Percentiles rank a stretch among this genome's conserved stretches.
These are phyloP conservation scores for Coremacera marginata DNA, from an alignment of 2,888 invertebrate species.

Conservation along the genomic window DNA sequence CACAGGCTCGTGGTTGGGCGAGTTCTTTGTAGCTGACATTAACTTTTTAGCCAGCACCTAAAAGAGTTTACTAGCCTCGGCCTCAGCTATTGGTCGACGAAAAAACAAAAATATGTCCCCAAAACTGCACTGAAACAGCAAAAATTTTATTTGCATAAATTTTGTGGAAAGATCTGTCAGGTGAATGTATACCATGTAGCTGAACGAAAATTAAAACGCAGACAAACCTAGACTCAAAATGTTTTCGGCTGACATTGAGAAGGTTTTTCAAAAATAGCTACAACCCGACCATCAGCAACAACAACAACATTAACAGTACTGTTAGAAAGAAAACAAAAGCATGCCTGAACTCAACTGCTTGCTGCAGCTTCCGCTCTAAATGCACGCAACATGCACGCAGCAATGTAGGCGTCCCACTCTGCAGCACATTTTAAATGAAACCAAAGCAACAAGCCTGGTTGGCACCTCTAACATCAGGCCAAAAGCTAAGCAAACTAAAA, in stretches of 20 bases:
- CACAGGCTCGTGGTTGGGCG: no score
- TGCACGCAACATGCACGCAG: background rate
- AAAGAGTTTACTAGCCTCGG: background rate
- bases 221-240: background rate
- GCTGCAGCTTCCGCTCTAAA: no score
- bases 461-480: constrained; percentile 5
- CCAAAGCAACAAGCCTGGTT: background rate
- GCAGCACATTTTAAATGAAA: background rate
- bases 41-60: background rate
- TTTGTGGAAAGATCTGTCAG: constrained; percentile 4
- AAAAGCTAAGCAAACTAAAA: constrained; percentile 21
- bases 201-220: constrained; percentile 24
- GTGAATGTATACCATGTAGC: constrained; percentile 13
- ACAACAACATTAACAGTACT: background rate
- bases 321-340: background rate
- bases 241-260: background rate
- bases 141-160: constrained; percentile 7
- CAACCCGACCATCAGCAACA: background rate
- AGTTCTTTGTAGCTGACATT: background rate
- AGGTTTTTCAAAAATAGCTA: background rate
- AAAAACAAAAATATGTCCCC: background rate
- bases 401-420: background rate
- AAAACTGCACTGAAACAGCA: background rate
- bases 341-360: no score
- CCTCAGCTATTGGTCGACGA: no score